These are phyloP conservation scores for Dermatemys mawii DNA, from an alignment of 2,113 vertebrate genomes.

Conservation along the genomic window DNA sequence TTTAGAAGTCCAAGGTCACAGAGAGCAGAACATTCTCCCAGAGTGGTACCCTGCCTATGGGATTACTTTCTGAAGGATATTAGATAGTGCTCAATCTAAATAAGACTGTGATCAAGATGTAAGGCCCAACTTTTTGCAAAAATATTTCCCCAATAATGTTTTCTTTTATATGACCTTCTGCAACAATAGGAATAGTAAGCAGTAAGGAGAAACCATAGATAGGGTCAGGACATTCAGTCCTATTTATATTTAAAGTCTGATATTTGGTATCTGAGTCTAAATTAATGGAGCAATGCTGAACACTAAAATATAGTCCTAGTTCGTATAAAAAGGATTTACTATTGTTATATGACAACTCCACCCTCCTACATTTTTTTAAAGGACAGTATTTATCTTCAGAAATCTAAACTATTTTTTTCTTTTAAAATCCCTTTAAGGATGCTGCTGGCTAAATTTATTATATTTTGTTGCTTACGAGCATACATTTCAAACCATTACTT, in stretches of 20 bases:
- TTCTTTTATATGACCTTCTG: not conserved
- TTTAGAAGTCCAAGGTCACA: not conserved
- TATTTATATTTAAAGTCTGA: too few relatives aligned
- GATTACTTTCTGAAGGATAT: not conserved
- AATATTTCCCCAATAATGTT: not conserved
- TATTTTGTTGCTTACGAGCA: not conserved
- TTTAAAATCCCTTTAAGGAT: not conserved
- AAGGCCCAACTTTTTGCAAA: not conserved
- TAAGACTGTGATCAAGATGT: not conserved
- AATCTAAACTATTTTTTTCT: not conserved
- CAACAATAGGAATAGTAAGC: not conserved
- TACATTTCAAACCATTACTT: not conserved
- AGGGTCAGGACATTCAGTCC: too few relatives aligned
- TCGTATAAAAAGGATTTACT: not conserved
- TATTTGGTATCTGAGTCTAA: not conserved
- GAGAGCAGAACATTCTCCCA: too few relatives aligned
- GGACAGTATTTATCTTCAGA: not conserved
- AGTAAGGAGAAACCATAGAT: not conserved
- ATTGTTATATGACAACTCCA: not conserved
- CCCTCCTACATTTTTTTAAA: not conserved
- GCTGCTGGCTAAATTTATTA: not conserved
- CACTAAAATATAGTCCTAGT: not conserved
- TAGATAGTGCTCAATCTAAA: too few relatives aligned
- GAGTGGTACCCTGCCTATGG: too few relatives aligned
- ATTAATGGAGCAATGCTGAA: not conserved